Conservation (phyloP, 2,797 vertebrate species). For the Manis javanica region DNA sequence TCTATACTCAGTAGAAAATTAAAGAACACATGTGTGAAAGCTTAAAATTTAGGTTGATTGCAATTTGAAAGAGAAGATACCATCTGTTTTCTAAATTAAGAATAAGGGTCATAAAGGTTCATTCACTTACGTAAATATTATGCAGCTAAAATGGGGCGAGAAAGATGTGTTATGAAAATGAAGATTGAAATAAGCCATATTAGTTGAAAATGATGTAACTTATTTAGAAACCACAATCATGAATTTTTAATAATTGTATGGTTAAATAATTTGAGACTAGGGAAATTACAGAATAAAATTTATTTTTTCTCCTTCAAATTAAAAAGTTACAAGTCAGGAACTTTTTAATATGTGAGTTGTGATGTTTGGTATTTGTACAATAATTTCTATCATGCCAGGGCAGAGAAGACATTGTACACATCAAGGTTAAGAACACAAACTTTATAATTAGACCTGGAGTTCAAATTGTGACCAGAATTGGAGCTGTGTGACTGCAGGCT, state of each 20-base stretch:
- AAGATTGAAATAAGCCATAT: neutral
- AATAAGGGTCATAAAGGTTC: slow-evolving; percentile 30
- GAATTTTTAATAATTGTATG: slow-evolving; percentile 38
- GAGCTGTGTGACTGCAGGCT: neutral
- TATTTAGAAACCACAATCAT: neutral
- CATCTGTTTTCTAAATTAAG: neutral
- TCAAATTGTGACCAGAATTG: slow-evolving; percentile 36
- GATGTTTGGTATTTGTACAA: neutral
- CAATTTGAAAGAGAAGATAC: slow-evolving; percentile 45
- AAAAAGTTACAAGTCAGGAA: neutral
- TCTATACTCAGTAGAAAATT: slow-evolving; percentile 8
- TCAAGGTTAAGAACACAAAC: neutral
- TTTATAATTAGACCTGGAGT: slow-evolving; percentile 12
- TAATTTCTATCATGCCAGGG: slow-evolving; percentile 19
- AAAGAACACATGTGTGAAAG: neutral
- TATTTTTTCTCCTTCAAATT: neutral
- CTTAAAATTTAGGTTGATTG: slow-evolving; percentile 28
- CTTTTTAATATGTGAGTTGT: slow-evolving; percentile 10
- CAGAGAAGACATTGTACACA: neutral
- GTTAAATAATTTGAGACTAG: slow-evolving; percentile 20
- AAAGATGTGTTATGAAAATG: neutral
- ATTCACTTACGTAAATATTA: neutral
- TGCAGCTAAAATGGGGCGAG: neutral
- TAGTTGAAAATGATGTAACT: slow-evolving; percentile 27
- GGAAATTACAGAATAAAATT: neutral